These are phyloP conservation scores for Berghia stephanieae DNA, from an alignment of 1,140 invertebrate species.

Conservation along the genomic window DNA sequence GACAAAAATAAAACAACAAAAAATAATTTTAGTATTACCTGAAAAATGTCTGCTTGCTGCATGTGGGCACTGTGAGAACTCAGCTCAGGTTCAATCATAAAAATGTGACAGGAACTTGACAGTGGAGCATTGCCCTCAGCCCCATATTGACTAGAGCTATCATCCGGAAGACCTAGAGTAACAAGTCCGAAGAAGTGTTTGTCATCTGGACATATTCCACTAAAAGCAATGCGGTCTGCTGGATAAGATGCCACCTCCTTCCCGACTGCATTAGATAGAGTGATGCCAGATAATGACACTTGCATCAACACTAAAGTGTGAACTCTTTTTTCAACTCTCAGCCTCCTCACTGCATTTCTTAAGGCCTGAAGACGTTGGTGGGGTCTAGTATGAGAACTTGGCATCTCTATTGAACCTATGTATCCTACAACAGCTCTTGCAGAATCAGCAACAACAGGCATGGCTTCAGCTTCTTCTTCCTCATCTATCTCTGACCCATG, in stretches of 20 bases:
- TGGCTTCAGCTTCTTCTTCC: conserved; percentile 5
- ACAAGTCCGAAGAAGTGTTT: conserved; percentile 91
- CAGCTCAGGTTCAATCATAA: conserved; percentile 88
- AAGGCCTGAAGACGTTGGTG: conserved; percentile 74
- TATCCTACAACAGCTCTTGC: conserved; percentile 91
- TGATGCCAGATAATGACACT: conserved; percentile 81
- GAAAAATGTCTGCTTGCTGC: conserved; percentile 23
- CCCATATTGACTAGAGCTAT: conserved; percentile 50
- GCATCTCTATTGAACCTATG: conserved; percentile 94
- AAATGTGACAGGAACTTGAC: conserved; percentile 86
- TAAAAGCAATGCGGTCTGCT: conserved; percentile 85
- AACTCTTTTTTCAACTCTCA: conserved; percentile 87
- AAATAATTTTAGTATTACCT: conserved; percentile 12
- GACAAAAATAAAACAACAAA: not conserved
- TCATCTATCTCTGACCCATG: not conserved
- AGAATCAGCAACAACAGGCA: conserved; percentile 55
- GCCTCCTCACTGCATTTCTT: conserved; percentile 84
- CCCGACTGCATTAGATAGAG: conserved; percentile 76
- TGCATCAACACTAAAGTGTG: conserved; percentile 88
- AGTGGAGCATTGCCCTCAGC: conserved; percentile 45
- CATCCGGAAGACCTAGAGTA: conserved; percentile 74
- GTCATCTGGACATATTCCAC: conserved; percentile 86
- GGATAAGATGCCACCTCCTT: conserved; percentile 80
- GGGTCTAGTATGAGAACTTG: conserved; percentile 79
- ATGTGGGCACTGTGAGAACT: conserved; percentile 68